These are phyloP conservation scores for Zoanthus sansibaricus DNA, from an alignment of 92 coral and sea anemone genomes.

Conservation along the genomic window DNA sequence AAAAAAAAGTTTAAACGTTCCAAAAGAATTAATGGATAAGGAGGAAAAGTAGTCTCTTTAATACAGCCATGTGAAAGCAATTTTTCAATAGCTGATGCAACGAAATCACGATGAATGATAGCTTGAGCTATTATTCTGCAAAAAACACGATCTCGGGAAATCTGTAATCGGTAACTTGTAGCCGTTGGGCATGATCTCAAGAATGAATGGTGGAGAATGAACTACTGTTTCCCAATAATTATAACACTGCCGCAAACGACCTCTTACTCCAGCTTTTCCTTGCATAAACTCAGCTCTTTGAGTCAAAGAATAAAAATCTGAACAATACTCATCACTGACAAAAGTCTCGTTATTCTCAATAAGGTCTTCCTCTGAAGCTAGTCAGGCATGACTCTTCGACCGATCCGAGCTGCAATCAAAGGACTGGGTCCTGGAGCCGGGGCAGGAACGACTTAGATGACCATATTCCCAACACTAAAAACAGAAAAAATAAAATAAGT, in stretches of 20 bases:
- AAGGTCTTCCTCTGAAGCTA: neutral
- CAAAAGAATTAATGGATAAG: neutral
- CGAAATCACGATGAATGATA: neutral
- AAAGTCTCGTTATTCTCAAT: neutral
- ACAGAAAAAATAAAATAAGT: too few species aligned
- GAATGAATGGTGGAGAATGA: slow-evolving; percentile 54
- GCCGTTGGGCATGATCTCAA: slow-evolving; percentile 50
- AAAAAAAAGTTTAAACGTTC: too few species aligned
- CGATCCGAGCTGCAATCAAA: neutral
- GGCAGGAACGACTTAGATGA: too few species aligned
- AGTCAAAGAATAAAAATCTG: neutral
- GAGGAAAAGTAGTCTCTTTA: neutral
- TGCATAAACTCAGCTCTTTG: slow-evolving; percentile 43
- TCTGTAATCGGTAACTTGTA: slow-evolving; percentile 57
- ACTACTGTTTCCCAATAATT: slow-evolving; percentile 53
- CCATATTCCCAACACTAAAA: too few species aligned
- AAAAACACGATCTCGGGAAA: slow-evolving; percentile 48
- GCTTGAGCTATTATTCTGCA: neutral
- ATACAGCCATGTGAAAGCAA: slow-evolving; percentile 12
- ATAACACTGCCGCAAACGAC: slow-evolving; percentile 32
- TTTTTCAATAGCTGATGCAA: neutral
- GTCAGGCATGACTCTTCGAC: slow-evolving; percentile 14
- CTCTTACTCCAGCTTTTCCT: slow-evolving; percentile 41
- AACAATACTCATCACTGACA: slow-evolving; percentile 36
- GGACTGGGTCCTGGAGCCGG: too few species aligned